These are phyloP conservation scores for Andrena praecox DNA, from an alignment of 2,888 invertebrate genomes.

Conservation along the genomic window DNA sequence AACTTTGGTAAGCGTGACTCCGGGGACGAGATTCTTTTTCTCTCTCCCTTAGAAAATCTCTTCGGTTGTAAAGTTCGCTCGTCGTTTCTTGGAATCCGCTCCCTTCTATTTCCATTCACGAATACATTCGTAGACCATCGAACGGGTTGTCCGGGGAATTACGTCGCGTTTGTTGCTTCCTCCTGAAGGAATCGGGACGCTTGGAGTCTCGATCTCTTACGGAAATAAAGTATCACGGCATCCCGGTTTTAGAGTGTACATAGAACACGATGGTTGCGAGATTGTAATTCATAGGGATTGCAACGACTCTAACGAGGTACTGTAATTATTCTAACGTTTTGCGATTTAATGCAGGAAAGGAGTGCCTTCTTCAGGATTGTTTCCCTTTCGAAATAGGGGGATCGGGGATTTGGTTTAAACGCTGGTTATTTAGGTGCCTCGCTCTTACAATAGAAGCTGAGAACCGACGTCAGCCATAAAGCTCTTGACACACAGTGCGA, in stretches of 20 bases:
- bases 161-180: not conserved
- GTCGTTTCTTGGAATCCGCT: not conserved
- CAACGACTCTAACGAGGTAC: no score
- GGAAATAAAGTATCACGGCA: not conserved
- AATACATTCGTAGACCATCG: not conserved
- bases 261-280: no score
- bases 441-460: not conserved
- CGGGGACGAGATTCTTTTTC: slow-evolving; percentile 57
- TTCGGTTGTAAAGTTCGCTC: slow-evolving; percentile 42
- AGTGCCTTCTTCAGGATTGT: no score
- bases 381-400: no score
- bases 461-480: slow-evolving; percentile 9
- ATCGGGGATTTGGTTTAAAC: not conserved
- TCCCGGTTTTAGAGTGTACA: no score
- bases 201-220: not conserved
- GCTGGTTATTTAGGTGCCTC: slow-evolving; percentile 1
- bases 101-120: not conserved
- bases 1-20: slow-evolving; percentile 67
- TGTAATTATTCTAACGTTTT: no score
- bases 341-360: no score
- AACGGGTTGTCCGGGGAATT: not conserved
- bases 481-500: slow-evolving; percentile 1
- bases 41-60: slow-evolving; percentile 29
- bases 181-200: not conserved
- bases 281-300: no score